Evolutionary conservation across 2,888 invertebrate species (phyloP), one percentile per base, ranked within the genome.

Genomic region (Aphidius colemani): DNA sequence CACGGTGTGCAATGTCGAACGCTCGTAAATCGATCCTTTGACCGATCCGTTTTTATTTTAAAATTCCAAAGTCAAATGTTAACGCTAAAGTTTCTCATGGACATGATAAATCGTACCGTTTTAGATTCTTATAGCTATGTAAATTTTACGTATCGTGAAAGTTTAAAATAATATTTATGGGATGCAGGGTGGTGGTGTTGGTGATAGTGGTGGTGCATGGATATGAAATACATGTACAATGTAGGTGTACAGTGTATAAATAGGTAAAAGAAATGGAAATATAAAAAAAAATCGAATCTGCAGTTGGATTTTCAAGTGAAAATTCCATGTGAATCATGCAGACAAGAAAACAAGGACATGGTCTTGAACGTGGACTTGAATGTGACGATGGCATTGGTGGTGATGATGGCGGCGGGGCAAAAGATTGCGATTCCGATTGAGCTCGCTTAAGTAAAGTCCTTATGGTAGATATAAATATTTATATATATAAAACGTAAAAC

Each of bases 381-480:
- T 18, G 40, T 11, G 41, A 43, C 39, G 43, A 51, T 30, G 44
- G 40, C 43, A 50, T 50, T 46, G 46, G 48, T 50, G 53, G 61
- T 61, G 66, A 49, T 63, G 63, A 57, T 61, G 65, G 61, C 60
- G 64, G 66, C 49, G 46, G 64, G 65, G 48, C 11, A 48, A 13
- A 45, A 57, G 57, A 57, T 57, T 69, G 73, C 74, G 75, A 75
- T 74, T 72, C 72, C 73, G 78, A 80, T 80, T 78, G 75, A 77
- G 74, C 75, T 30, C 72, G 77, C 79, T 80, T 78, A 75, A 76
- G 30, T 30, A 30, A 30, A 30, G 57, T 74, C 75, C 73, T 74
- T 74, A 74, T 76, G 77, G 75, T 73, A 77, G 76, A 76, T 75
- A 61, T 59, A 59, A 49, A 51, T 65, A 63, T 30, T 45, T 67